Conservation (phyloP, 2,888 invertebrate genomes). For the Erebia palarica region DNA sequence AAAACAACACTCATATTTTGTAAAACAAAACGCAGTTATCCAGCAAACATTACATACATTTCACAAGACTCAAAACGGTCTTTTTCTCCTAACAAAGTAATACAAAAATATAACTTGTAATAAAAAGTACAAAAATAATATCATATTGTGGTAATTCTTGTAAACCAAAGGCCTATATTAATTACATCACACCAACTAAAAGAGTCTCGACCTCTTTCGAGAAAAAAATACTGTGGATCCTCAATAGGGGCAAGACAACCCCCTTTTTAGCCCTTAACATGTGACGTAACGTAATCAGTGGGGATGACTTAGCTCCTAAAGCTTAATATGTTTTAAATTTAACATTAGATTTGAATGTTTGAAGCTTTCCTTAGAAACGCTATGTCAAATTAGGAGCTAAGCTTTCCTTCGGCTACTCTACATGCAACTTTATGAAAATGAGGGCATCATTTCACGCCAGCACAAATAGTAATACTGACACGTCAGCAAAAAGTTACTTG, state of each 20-base stretch:
- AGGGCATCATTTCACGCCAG: not conserved
- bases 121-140: conserved; percentile 37
- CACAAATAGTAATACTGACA: conserved; percentile 1
- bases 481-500: not conserved
- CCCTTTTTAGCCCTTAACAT: not conserved
- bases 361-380: not conserved
- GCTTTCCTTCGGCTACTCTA: not conserved
- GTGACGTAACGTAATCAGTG: not conserved
- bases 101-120: conserved; percentile 30
- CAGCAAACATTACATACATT: not conserved
- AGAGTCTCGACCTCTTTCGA: not conserved
- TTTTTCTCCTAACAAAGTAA: conserved; percentile 18
- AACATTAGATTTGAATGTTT: not conserved
- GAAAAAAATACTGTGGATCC: not conserved
- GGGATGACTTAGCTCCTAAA: not conserved
- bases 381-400: not conserved
- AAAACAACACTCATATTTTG: not conserved
- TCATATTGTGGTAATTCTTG: conserved; percentile 14
- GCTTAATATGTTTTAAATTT: not conserved
- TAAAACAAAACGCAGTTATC: not conserved
- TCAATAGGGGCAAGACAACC: not conserved
- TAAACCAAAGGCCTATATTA: not conserved
- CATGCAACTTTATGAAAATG: not conserved
- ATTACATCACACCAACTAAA: not conserved
- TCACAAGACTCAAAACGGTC: conserved; percentile 9